Evolutionary conservation across 2,113 vertebrate species (phyloP).

Genomic region (Pterophyllum scalare): DNA sequence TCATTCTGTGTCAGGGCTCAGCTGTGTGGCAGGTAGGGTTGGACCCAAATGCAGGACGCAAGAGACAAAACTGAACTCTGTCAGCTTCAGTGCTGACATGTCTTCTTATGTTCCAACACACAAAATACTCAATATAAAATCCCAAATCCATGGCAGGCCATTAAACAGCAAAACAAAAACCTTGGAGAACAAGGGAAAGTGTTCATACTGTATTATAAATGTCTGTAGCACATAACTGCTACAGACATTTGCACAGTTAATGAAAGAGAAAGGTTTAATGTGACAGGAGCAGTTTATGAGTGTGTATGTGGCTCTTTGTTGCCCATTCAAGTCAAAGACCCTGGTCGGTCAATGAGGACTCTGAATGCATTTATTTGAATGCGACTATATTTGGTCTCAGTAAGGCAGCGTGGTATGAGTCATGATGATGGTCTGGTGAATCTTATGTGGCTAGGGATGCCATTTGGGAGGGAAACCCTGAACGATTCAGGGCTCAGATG

Average conservation of each 20-base stretch:
- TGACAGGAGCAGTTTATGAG: background rate
- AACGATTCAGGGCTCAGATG: constrained; percentile 27
- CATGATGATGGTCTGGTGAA: constrained; percentile 29
- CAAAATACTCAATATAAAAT: no score
- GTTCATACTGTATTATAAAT: background rate
- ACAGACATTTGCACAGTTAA: background rate
- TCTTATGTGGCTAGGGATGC: constrained; percentile 42
- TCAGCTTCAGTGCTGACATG: no score
- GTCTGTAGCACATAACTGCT: background rate
- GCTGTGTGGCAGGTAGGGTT: no score
- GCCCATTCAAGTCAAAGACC: background rate
- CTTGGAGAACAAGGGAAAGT: no score
- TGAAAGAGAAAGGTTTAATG: no score
- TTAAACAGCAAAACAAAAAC: no score
- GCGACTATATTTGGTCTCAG: constrained; percentile 31
- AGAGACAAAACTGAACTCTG: no score
- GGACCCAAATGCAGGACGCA: no score
- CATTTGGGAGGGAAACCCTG: constrained; percentile 33
- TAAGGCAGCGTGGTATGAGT: background rate
- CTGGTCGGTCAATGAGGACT: background rate
- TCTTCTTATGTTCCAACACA: no score
- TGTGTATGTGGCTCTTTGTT: background rate
- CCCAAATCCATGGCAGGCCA: no score
- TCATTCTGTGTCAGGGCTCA: no score
- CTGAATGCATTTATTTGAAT: constrained; percentile 1